Conservation (phyloP, 2,888 invertebrate genomes). For the Acholoe squamosa region DNA sequence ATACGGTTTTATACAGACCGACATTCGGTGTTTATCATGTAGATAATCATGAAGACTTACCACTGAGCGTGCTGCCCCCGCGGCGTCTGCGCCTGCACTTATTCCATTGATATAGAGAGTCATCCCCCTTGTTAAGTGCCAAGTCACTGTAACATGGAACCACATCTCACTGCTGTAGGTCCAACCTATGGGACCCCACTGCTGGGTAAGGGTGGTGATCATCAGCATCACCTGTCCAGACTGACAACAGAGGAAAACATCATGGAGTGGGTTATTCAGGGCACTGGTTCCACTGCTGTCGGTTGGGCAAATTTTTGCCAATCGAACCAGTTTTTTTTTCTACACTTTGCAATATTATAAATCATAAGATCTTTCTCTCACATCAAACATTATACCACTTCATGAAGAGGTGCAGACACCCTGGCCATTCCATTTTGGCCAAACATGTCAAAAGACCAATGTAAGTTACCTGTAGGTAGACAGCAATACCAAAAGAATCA, state of each 20-base stretch:
- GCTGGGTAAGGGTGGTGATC: background rate
- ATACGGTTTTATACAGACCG: background rate
- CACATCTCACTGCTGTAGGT: background rate
- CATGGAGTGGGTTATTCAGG: background rate
- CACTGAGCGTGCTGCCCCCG: constrained; percentile 8
- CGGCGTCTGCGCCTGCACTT: background rate
- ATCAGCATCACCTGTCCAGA: background rate
- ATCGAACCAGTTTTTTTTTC: too few relatives aligned
- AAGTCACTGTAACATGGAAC: constrained; percentile 54
- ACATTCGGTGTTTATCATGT: too few relatives aligned
- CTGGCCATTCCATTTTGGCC: too few relatives aligned
- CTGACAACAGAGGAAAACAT: background rate
- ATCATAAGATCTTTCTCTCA: too few relatives aligned
- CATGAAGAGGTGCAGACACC: too few relatives aligned
- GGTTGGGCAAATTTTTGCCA: too few relatives aligned
- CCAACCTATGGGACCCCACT: constrained; percentile 35
- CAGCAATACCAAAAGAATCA: constrained; percentile 8
- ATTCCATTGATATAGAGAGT: constrained; percentile 40
- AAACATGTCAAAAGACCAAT: background rate
- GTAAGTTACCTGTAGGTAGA: constrained; percentile 27
- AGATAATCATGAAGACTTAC: background rate
- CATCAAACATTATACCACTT: too few relatives aligned
- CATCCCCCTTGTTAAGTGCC: background rate
- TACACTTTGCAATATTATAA: background rate
- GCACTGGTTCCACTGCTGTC: too few relatives aligned